A percentile compares a stretch with the other conserved stretches of the same genome.
phyloP scores from a whole-genome alignment of 2,113 vertebrate species.

The Axis porcinus region DNA sequence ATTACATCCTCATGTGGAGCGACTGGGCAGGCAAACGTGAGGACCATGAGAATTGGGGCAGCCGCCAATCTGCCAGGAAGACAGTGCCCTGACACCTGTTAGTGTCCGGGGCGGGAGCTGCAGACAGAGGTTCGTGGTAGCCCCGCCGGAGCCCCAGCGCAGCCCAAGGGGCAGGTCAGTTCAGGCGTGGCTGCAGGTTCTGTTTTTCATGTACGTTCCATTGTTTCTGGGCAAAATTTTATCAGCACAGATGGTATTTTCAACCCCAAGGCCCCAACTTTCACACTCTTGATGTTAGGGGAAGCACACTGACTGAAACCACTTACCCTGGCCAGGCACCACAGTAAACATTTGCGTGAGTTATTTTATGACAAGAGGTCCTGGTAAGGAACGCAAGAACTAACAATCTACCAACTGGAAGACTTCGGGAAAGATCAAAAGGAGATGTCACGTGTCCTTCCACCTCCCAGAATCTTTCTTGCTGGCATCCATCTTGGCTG shows the following conservation, averaged over 20 bases:
- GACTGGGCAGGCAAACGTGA: neutral
- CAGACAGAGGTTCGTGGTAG: neutral
- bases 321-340: neutral
- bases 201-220: neutral
- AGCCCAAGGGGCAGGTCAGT: rapidly evolving
- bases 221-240: neutral
- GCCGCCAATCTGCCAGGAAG: neutral
- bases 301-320: neutral
- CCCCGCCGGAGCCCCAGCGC: neutral
- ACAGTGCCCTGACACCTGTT: neutral
- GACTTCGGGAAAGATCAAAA: neutral
- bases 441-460: neutral
- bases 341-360: neutral
- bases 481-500: neutral
- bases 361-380: neutral
- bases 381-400: neutral
- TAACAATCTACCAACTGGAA: neutral
- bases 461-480: neutral
- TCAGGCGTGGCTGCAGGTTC: neutral
- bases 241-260: neutral
- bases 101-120: neutral
- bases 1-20: rapidly evolving
- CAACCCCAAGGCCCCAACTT: neutral
- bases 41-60: neutral
- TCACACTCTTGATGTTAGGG: neutral